phyloP scores from a whole-genome alignment of 1,140 invertebrate genomes.

The Drosophila suzukii region DNA sequence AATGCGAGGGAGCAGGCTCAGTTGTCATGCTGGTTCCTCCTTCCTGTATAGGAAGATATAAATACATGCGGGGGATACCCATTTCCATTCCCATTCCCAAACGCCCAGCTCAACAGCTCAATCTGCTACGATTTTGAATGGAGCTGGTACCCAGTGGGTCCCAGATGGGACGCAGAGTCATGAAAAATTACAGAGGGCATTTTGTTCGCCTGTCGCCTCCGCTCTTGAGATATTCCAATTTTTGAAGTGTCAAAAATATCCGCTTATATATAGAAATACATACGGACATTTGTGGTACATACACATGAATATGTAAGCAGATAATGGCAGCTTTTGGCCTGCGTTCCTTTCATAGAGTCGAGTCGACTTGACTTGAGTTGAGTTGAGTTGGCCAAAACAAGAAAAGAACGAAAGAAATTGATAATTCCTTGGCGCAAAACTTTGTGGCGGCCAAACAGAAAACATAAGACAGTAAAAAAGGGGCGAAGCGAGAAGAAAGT shows the following conservation, averaged over 20 bases:
- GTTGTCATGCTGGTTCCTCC: constrained; percentile 42
- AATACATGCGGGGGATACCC: not conserved
- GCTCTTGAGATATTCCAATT: constrained; percentile 74
- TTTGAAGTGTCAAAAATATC: constrained; percentile 81
- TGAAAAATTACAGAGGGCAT: constrained; percentile 72
- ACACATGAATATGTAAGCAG: constrained; percentile 76
- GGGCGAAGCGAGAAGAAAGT: constrained; percentile 54
- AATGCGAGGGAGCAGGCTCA: constrained; percentile 39
- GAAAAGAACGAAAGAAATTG: constrained; percentile 46
- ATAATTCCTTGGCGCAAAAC: constrained; percentile 54
- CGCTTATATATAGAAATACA: constrained; percentile 58
- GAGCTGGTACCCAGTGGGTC: constrained; percentile 28
- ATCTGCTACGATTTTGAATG: constrained; percentile 70
- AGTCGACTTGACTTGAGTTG: not conserved
- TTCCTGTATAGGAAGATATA: not conserved
- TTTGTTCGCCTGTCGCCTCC: constrained; percentile 60
- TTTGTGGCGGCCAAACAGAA: constrained; percentile 31
- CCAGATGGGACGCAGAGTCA: constrained; percentile 59
- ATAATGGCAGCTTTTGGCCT: constrained; percentile 60
- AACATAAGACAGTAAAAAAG: constrained; percentile 11
- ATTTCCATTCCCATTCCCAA: not conserved
- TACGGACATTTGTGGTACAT: constrained; percentile 44
- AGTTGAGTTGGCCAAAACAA: constrained; percentile 53
- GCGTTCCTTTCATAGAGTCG: constrained; percentile 32
- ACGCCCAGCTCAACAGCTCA: constrained; percentile 59